These are phyloP conservation scores for Diachasmimorpha longicaudata DNA, from an alignment of 1,140 invertebrate genomes.

Conservation along the genomic window DNA sequence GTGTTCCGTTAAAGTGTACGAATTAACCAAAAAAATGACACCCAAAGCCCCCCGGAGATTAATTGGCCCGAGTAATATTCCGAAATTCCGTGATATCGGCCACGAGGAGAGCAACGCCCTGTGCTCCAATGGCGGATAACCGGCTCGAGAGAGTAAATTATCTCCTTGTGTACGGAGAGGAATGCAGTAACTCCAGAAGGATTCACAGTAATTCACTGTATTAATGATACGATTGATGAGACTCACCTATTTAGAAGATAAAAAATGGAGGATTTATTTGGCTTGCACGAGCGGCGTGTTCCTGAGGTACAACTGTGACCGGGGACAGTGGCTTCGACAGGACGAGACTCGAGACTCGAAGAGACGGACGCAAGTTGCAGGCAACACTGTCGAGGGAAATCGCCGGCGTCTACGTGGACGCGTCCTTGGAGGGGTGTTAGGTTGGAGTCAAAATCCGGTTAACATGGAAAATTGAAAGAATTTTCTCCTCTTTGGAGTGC, in stretches of 20 bases:
- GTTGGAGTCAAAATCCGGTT: constrained; percentile 1
- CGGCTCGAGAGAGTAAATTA: not conserved
- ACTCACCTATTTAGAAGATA: constrained; percentile 14
- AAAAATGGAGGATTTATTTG: constrained; percentile 1
- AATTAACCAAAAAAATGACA: not conserved
- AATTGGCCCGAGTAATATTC: not conserved
- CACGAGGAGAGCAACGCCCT: not conserved
- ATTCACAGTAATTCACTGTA: too few species aligned
- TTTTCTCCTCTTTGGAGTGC: too few species aligned
- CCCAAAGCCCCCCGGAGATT: too few species aligned
- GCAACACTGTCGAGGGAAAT: constrained; percentile 49
- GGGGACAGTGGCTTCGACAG: constrained; percentile 41
- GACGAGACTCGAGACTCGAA: constrained; percentile 39
- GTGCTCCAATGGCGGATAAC: not conserved
- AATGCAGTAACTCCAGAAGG: too few species aligned
- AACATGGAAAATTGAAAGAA: too few species aligned
- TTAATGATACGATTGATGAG: not conserved
- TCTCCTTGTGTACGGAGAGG: too few species aligned
- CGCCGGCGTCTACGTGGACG: constrained; percentile 55
- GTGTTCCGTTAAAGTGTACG: not conserved
- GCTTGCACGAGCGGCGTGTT: not conserved
- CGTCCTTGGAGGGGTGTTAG: constrained; percentile 45
- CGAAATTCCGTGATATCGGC: not conserved
- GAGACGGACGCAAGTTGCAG: constrained; percentile 47
- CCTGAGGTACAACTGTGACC: constrained; percentile 15